Percentiles rank a stretch among this genome's conserved stretches.
phyloP scores from a whole-genome alignment of 1,140 invertebrate species.

The Trypoxylus dichotomus region DNA sequence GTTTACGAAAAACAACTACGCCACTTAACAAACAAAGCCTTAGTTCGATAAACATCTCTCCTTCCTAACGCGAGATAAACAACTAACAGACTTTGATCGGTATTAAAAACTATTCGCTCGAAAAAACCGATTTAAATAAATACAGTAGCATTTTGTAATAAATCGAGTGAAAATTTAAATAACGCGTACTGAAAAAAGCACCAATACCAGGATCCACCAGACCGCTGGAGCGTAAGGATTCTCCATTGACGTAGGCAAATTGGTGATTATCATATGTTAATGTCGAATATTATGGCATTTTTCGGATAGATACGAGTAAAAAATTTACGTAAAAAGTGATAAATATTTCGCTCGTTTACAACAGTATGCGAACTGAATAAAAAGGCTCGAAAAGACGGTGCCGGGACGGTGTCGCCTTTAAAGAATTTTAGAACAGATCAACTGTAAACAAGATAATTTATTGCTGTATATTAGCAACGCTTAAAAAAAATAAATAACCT shows the following conservation, averaged over 20 bases:
- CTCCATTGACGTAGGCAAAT: neutral
- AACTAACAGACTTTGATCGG: neutral
- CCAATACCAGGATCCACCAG: neutral
- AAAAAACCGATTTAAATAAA: neutral
- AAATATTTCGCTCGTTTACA: too few species aligned
- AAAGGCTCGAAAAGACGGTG: neutral
- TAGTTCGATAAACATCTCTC: too few species aligned
- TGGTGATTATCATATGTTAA: neutral
- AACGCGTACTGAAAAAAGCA: neutral
- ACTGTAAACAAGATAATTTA: too few species aligned
- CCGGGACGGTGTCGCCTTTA: neutral
- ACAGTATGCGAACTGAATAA: neutral
- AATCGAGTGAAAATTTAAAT: neutral
- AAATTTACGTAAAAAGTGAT: neutral
- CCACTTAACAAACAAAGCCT: neutral
- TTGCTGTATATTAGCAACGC: too few species aligned
- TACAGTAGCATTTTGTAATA: neutral
- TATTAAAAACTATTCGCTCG: neutral
- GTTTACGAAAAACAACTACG: neutral
- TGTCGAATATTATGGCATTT: neutral
- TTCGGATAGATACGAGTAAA: neutral
- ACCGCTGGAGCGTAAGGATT: neutral
- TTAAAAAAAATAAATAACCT: too few species aligned
- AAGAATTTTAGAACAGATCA: neutral
- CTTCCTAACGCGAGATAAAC: neutral